Evolutionary conservation across 2,888 invertebrate genomes (phyloP).

Genomic region (Agonopterix alstromeriana): DNA sequence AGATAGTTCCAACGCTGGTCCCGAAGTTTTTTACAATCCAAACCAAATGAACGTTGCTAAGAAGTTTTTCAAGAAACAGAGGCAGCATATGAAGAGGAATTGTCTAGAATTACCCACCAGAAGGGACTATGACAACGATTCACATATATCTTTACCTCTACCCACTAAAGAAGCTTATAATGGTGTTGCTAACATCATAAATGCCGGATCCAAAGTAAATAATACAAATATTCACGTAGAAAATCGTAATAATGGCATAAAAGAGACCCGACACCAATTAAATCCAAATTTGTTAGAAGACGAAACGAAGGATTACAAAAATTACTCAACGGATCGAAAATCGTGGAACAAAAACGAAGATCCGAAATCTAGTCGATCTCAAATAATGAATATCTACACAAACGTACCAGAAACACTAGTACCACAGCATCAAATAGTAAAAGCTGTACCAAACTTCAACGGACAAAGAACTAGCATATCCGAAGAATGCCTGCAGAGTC

Average conservation of each 20-base stretch:
- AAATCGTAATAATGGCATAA: constrained; percentile 62
- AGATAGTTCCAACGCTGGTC: constrained; percentile 72
- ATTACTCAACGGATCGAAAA: constrained; percentile 51
- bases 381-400: constrained; percentile 79
- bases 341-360: constrained; percentile 58
- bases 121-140: constrained; percentile 74
- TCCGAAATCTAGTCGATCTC: constrained; percentile 45
- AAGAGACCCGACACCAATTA: constrained; percentile 70
- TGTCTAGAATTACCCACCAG: constrained; percentile 82
- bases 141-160: constrained; percentile 67
- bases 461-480: constrained; percentile 61
- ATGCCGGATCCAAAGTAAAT: constrained; percentile 85
- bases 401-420: constrained; percentile 79
- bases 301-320: constrained; percentile 76
- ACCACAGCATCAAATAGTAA: constrained; percentile 76
- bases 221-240: constrained; percentile 88
- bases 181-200: constrained; percentile 78
- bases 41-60: constrained; percentile 95
- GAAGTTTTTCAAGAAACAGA: constrained; percentile 93
- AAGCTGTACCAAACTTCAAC: constrained; percentile 43
- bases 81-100: constrained; percentile 83
- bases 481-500: constrained; percentile 63
- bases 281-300: constrained; percentile 82
- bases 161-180: constrained; percentile 67
- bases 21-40: constrained; percentile 93